phyloP scores from a whole-genome alignment of 2,113 vertebrate genomes.

The Scopus umbretta region DNA sequence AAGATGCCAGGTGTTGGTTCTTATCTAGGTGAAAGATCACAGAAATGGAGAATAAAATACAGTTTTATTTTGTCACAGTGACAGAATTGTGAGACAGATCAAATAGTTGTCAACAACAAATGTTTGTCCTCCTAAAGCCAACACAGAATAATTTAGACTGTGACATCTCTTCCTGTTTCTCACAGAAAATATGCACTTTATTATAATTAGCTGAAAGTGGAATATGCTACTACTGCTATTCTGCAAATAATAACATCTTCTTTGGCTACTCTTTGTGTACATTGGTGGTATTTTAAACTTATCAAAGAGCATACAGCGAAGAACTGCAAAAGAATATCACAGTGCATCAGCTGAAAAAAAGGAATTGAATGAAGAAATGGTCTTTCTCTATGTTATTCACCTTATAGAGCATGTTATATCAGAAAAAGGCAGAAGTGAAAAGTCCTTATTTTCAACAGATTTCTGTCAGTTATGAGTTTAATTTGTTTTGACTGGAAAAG shows the following conservation, averaged over 20 bases:
- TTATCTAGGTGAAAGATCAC: conserved; percentile 80
- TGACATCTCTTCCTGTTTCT: conserved; percentile 21
- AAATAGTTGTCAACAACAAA: conserved; percentile 76
- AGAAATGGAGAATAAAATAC: conserved; percentile 70
- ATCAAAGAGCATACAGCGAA: background rate
- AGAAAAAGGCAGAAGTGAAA: background rate
- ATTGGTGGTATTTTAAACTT: background rate
- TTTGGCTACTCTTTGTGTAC: background rate
- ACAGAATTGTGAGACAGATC: conserved; percentile 70
- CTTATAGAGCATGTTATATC: background rate
- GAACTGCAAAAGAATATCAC: background rate
- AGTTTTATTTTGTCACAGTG: conserved; percentile 69
- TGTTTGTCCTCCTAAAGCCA: conserved; percentile 70
- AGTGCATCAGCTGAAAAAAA: background rate
- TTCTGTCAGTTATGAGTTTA: background rate
- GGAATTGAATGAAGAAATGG: background rate
- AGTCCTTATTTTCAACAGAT: background rate
- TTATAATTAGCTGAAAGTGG: conserved; percentile 55
- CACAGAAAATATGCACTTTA: conserved; percentile 23
- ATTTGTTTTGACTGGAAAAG: background rate
- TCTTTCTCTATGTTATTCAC: background rate
- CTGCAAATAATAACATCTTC: conserved; percentile 6
- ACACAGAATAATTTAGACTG: conserved; percentile 59
- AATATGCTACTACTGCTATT: background rate
- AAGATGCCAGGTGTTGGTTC: conserved; percentile 79